Evolutionary conservation across 2,888 invertebrate species (phyloP).

Genomic region (Eristalis tenax): DNA sequence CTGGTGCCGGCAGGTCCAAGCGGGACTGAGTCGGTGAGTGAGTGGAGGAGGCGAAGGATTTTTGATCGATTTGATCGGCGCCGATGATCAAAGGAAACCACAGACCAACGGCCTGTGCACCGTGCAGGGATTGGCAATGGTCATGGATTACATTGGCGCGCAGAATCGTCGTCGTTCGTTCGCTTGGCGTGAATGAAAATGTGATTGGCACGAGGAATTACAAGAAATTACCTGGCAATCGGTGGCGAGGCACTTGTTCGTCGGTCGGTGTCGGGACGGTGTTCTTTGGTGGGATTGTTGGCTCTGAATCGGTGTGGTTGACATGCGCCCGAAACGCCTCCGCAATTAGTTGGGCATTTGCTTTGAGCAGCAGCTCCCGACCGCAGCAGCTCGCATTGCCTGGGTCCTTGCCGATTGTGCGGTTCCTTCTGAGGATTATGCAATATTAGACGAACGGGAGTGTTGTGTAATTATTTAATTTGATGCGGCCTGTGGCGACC

Average conservation of each 20-base stretch:
- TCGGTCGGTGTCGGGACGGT: slow-evolving; percentile 21
- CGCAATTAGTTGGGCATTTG: slow-evolving; percentile 44
- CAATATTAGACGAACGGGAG: slow-evolving; percentile 30
- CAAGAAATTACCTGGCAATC: slow-evolving; percentile 59
- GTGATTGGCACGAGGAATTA: slow-evolving; percentile 66
- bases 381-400: neutral
- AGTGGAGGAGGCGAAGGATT: slow-evolving; percentile 76
- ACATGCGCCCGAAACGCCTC: slow-evolving; percentile 66
- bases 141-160: slow-evolving; percentile 62
- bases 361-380: slow-evolving; percentile 70
- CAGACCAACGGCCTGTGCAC: slow-evolving; percentile 55
- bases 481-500: slow-evolving; percentile 34
- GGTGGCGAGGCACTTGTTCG: slow-evolving; percentile 53
- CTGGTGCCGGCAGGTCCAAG: slow-evolving; percentile 30
- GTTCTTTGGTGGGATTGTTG: slow-evolving; percentile 55
- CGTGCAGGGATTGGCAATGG: slow-evolving; percentile 69
- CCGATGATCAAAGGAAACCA: slow-evolving; percentile 79
- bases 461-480: slow-evolving; percentile 47
- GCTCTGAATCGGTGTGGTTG: slow-evolving; percentile 51
- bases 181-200: slow-evolving; percentile 57
- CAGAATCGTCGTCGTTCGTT: slow-evolving; percentile 42
- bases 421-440: slow-evolving; percentile 44
- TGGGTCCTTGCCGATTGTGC: neutral
- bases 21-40: slow-evolving; percentile 73
- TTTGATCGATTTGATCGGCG: slow-evolving; percentile 82